A percentile compares a stretch with the other conserved stretches of the same genome.
Evolutionary conservation across 2,113 vertebrate species (phyloP).

Genomic region (Bubo blakistoni): DNA sequence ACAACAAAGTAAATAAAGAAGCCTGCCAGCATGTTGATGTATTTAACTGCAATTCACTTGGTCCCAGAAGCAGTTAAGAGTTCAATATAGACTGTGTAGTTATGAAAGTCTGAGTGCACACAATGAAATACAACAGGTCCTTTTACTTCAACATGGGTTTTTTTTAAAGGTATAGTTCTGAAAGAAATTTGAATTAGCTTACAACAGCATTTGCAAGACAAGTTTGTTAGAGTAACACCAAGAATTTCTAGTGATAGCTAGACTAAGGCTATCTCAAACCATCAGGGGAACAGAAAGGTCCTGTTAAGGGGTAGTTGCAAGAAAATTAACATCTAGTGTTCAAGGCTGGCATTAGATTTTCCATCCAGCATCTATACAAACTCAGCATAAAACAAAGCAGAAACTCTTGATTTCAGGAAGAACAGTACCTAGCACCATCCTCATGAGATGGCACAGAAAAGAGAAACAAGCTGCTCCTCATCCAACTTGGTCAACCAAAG

Average conservation of each 20-base stretch:
- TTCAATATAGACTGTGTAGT: not conserved
- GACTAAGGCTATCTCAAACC: not conserved
- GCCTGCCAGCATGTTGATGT: not conserved
- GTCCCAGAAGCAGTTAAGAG: not conserved
- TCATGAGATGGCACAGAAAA: not conserved
- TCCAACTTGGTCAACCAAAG: not conserved
- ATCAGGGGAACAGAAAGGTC: not conserved
- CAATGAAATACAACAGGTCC: not conserved
- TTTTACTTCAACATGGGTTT: not conserved
- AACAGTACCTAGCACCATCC: not conserved
- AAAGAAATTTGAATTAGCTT: not conserved
- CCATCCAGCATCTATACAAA: not conserved
- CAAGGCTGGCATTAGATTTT: not conserved
- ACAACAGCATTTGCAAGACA: not conserved
- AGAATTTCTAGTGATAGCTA: not conserved
- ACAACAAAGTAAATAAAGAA: not conserved
- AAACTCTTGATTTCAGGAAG: rapidly evolving
- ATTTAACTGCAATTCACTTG: not conserved
- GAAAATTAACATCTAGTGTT: not conserved
- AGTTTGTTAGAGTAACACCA: not conserved
- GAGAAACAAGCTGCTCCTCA: not conserved
- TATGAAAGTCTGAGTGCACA: not conserved
- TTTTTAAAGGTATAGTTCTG: not conserved
- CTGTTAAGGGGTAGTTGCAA: not conserved
- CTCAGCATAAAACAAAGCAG: not conserved